phyloP scores from a whole-genome alignment of 2,888 invertebrate genomes.

The Nephrotoma flavescens region DNA sequence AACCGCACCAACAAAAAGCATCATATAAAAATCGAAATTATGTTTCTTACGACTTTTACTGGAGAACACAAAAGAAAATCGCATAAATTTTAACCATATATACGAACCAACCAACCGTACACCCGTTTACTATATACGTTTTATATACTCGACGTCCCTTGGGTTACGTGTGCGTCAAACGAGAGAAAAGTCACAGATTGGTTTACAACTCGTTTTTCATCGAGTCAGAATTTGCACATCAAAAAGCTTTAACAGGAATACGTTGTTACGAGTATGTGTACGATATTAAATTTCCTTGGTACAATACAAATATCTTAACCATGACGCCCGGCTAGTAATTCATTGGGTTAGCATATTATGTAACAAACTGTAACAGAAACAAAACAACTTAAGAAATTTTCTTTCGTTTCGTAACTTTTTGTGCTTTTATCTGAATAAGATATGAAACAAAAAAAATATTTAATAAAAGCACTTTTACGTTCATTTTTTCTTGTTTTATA shows the following conservation, averaged over 20 bases:
- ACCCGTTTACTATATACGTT: background rate
- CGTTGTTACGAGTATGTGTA: background rate
- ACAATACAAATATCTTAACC: background rate
- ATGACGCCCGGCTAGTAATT: background rate
- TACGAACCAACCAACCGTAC: too few species aligned
- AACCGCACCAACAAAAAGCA: background rate
- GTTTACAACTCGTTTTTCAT: background rate
- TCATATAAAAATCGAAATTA: background rate
- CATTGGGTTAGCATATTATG: background rate
- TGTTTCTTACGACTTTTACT: background rate
- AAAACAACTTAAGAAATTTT: background rate
- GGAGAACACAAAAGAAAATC: background rate
- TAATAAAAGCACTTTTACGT: background rate
- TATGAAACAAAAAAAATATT: background rate
- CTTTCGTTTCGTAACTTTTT: background rate
- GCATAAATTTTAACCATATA: too few species aligned
- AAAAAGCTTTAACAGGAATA: background rate
- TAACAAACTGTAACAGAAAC: background rate
- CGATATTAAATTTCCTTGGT: background rate
- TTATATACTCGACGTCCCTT: background rate
- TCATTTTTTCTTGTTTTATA: background rate
- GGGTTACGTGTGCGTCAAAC: background rate
- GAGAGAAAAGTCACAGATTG: background rate
- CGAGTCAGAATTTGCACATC: background rate
- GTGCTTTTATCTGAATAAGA: background rate